Base-by-base conservation (phyloP, 2,797 vertebrate species). In the Clarias laeviceps region DNA sequence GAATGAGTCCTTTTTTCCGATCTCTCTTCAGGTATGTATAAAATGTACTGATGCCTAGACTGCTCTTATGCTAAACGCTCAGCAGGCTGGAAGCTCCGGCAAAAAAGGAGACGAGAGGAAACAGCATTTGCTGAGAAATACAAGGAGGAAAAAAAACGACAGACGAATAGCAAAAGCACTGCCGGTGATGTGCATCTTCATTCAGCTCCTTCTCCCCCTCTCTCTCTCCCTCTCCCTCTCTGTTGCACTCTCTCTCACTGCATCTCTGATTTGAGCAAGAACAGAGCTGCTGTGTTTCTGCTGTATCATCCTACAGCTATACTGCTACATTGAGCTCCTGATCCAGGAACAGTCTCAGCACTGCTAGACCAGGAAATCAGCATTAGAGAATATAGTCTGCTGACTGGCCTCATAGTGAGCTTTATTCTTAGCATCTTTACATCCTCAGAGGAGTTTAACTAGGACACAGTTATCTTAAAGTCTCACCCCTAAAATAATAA, bases 301-400 rank as follows among this genome's bases (percentile, higher is more conserved):
- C 88, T 90, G 89, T 88, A 86, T 90, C 89, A 89, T 77, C 40
- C 65, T 84, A 88, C 74, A 40, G 86, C 78, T 74, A 29, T 62
- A 80, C 29, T 59, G 56, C 78, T 62, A 29, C 57, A 59, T 77
- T 64, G 62, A 88, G 84, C 70, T 54, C 70, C 85, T 89, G 84
- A 86, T 85, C 76, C 79, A 79, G 80, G 32, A 65, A 86, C 80
- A 79, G 66, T 50, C 12, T 82, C 17, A 50, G 80, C 18, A n/a
- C 18, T 80, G 24, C 79, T 29, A 79, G 59, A 20, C 7, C 29
- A 68, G 74, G 50, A 82, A 72, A 66, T 77, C 64, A 72, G 68
- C 65, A 20, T 66, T 56, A 69, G 77, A 68, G 50, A 20, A 34
- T 69, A 69, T 65, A 86, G 65, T 29, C 40, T 68, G 50, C 84